Evolutionary conservation across 2,113 vertebrate species (phyloP).

Genomic region (Aldabrachelys gigantea): DNA sequence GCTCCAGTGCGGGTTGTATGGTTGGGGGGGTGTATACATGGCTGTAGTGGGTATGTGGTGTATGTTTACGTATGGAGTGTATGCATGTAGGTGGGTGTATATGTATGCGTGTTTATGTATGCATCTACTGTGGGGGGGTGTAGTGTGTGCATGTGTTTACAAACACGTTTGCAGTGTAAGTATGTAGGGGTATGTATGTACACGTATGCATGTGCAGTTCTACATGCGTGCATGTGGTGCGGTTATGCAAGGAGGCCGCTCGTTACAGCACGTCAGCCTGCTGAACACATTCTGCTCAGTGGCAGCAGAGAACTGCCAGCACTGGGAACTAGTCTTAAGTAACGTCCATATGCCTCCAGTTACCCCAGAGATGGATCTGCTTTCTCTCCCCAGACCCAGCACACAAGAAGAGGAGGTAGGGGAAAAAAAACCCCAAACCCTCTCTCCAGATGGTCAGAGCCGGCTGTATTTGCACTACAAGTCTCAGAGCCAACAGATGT

Average conservation of each 20-base stretch:
- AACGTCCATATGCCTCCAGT: constrained; percentile 14
- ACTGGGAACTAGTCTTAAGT: background rate
- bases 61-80: too few species aligned
- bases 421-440: background rate
- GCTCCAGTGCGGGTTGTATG: too few species aligned
- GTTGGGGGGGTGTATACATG: background rate
- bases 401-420: background rate
- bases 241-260: background rate
- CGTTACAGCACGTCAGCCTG: background rate
- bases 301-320: background rate
- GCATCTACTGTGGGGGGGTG: background rate
- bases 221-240: background rate
- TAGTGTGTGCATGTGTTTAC: background rate
- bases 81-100: too few species aligned
- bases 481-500: constrained; percentile 36
- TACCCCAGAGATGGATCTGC: background rate
- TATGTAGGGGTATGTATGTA: background rate
- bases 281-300: background rate
- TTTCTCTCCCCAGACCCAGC: constrained; percentile 7
- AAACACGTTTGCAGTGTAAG: background rate
- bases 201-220: background rate
- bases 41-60: too few species aligned
- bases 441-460: constrained; percentile 34
- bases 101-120: too few species aligned
- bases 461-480: constrained; percentile 35